Percentiles rank a stretch among this genome's conserved stretches.
phyloP scores from a whole-genome alignment of 2,113 vertebrate species.

The Butorides virescens region DNA sequence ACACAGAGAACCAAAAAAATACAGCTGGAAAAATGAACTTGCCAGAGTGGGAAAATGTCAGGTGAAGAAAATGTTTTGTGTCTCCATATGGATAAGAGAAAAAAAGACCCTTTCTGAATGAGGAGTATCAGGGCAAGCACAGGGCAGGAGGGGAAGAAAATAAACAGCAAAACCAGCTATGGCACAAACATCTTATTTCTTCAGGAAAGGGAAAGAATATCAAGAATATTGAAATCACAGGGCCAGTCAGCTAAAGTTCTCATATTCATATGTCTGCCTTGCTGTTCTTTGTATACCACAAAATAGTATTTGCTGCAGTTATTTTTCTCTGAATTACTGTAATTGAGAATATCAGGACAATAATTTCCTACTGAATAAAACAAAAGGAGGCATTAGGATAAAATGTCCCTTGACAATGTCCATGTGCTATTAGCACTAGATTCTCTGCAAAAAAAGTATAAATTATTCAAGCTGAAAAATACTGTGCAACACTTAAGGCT shows the following conservation, averaged over 20 bases:
- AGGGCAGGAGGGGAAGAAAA: background rate
- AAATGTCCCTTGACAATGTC: constrained; percentile 2
- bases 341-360: constrained; percentile 13
- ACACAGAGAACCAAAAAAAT: background rate
- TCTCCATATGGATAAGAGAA: background rate
- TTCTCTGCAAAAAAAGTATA: background rate
- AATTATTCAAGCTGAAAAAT: constrained; percentile 41
- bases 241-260: background rate
- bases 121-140: background rate
- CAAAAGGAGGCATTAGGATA: constrained; percentile 35
- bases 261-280: background rate
- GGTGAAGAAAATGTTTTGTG: background rate
- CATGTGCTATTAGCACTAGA: background rate
- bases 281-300: background rate
- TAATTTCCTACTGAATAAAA: constrained; percentile 51
- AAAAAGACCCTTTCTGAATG: background rate
- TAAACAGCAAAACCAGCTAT: background rate
- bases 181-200: background rate
- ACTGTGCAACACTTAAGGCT: background rate
- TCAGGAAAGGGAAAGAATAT: background rate
- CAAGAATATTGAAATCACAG: background rate
- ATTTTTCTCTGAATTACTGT: constrained; percentile 28
- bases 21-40: background rate
- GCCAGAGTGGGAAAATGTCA: background rate
- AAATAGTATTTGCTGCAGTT: background rate